phyloP scores from a whole-genome alignment of 2,113 vertebrate species.

The Callipepla squamata region DNA sequence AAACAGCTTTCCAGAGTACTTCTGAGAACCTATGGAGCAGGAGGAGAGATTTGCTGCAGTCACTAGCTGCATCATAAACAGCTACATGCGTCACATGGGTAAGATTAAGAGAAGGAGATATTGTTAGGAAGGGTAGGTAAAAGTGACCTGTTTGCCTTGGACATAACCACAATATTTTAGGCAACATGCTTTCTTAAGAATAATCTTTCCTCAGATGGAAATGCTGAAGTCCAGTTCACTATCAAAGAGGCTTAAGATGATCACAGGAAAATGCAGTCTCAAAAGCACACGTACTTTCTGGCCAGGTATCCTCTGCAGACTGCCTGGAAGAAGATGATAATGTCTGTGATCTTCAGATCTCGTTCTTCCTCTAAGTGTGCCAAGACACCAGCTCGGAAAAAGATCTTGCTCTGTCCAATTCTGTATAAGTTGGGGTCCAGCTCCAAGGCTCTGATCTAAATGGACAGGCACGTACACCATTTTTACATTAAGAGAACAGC shows the following conservation, averaged over 20 bases:
- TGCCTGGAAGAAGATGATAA: slow-evolving; percentile 98
- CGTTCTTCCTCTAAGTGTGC: slow-evolving; percentile 96
- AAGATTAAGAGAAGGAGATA: background rate
- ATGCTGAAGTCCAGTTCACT: background rate
- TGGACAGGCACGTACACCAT: background rate
- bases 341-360: slow-evolving; percentile 97
- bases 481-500: background rate
- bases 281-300: slow-evolving; percentile 86
- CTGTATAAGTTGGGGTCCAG: slow-evolving; percentile 96
- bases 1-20: background rate
- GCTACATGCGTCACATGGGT: background rate
- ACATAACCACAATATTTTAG: background rate
- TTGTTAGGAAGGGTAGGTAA: background rate
- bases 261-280: rapidly evolving
- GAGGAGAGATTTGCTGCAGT: background rate
- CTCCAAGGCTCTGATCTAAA: slow-evolving; percentile 93
- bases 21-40: background rate
- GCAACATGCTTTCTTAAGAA: background rate
- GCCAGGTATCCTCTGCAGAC: slow-evolving; percentile 95
- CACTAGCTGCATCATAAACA: background rate
- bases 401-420: slow-evolving; percentile 99
- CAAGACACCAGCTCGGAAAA: slow-evolving; percentile 96
- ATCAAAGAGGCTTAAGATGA: background rate
- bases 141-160: background rate
- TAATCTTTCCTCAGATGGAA: background rate